A percentile compares a stretch with the other conserved stretches of the same genome.
These are phyloP conservation scores for Drosophila persimilis DNA, from an alignment of 1,140 invertebrate species.

Conservation along the genomic window DNA sequence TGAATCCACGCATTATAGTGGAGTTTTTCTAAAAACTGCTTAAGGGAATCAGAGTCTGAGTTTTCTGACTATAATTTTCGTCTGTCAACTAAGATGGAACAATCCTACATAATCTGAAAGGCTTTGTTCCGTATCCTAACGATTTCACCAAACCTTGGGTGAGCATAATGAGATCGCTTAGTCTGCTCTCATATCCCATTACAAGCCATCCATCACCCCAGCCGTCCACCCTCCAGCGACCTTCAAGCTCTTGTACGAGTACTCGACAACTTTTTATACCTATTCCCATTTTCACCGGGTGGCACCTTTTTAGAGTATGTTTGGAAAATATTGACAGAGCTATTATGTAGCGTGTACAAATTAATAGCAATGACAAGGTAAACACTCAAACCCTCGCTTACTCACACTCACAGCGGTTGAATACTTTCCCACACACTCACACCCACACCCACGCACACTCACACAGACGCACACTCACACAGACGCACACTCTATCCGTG, in stretches of 20 bases:
- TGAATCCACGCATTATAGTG: too few relatives aligned
- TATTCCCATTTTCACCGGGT: slow-evolving; percentile 38
- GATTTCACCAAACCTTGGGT: too few relatives aligned
- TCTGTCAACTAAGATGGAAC: too few relatives aligned
- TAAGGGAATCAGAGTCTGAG: too few relatives aligned
- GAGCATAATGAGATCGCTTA: too few relatives aligned
- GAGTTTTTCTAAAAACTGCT: too few relatives aligned
- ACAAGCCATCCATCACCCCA: too few relatives aligned
- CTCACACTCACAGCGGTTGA: not conserved
- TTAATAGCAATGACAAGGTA: slow-evolving; percentile 73
- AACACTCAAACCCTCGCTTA: slow-evolving; percentile 44
- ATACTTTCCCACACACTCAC: too few relatives aligned
- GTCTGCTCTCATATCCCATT: too few relatives aligned
- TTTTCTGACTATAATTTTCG: too few relatives aligned
- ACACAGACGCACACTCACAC: slow-evolving; percentile 8
- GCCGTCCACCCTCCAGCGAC: not conserved
- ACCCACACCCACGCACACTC: slow-evolving; percentile 1
- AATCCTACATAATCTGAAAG: too few relatives aligned
- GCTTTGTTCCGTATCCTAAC: too few relatives aligned
- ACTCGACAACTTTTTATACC: slow-evolving; percentile 8
- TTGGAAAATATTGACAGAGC: slow-evolving; percentile 74
- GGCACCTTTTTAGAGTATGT: slow-evolving; percentile 64
- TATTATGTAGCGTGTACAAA: slow-evolving; percentile 73
- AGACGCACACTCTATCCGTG: slow-evolving; percentile 16
- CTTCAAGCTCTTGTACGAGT: not conserved